Percentiles rank a stretch among this genome's conserved stretches.
These are phyloP conservation scores for Lycophotia porphyrea DNA, from an alignment of 2,888 invertebrate genomes.

Conservation along the genomic window DNA sequence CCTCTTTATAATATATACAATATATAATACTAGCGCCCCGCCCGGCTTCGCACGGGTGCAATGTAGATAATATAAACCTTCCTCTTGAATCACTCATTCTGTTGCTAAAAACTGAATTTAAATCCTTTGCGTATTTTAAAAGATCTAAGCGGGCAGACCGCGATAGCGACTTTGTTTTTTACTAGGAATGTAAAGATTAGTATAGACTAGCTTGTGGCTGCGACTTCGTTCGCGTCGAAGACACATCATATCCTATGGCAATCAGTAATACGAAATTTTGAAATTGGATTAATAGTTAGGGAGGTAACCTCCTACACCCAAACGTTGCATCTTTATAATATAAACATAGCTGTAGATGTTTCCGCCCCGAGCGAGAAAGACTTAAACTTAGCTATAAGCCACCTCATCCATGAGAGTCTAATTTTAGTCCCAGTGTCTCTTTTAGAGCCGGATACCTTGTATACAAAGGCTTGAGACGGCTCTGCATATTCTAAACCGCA, in stretches of 20 bases:
- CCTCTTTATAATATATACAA: no score
- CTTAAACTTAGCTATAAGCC: not conserved
- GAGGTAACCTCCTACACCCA: not conserved
- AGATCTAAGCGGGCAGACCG: no score
- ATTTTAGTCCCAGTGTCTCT: constrained; percentile 20
- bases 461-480: not conserved
- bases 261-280: not conserved
- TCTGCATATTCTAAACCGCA: not conserved
- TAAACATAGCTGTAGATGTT: not conserved
- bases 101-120: no score
- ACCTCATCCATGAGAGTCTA: constrained; percentile 1
- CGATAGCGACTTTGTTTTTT: no score
- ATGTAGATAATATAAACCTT: no score
- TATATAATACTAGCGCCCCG: no score
- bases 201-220: not conserved
- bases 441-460: not conserved
- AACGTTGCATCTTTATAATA: not conserved
- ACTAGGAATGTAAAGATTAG: no score
- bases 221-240: not conserved
- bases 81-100: no score
- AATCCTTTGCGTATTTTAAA: no score
- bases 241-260: not conserved
- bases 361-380: not conserved
- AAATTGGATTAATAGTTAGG: not conserved
- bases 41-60: no score